Conservation (phyloP, 2,797 vertebrate genomes). For the Diglossa cyanea region DNA sequence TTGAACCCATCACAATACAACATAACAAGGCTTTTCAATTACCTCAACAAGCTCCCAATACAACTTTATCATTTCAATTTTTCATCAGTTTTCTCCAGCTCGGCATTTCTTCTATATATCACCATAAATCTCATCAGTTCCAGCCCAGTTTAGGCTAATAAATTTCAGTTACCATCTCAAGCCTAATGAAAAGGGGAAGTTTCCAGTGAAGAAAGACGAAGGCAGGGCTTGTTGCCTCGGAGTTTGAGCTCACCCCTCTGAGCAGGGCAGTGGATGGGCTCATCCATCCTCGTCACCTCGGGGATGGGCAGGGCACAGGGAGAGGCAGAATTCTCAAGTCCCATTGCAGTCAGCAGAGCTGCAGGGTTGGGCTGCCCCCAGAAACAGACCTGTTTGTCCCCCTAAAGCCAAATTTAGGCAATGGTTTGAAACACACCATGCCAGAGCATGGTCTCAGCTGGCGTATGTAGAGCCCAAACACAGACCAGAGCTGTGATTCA, state of each 20-base stretch:
- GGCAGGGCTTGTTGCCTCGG: background rate
- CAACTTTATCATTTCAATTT: conserved; percentile 74
- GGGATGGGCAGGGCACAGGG: rapidly evolving
- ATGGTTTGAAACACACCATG: background rate
- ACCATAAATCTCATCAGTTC: conserved; percentile 69
- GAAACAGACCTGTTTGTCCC: background rate
- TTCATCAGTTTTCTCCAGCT: conserved; percentile 67
- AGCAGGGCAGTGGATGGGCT: background rate
- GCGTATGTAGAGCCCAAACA: background rate
- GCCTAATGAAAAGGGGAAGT: conserved; percentile 65
- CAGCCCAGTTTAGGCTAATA: conserved; percentile 69
- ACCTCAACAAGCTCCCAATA: conserved; percentile 68
- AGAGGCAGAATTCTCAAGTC: background rate
- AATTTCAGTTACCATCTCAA: conserved; percentile 68
- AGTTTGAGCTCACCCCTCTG: background rate
- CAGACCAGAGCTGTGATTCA: background rate
- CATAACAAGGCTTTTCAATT: conserved; percentile 73
- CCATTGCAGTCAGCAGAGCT: background rate
- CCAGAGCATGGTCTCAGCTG: background rate
- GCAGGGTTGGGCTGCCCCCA: background rate
- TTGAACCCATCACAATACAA: conserved; percentile 63
- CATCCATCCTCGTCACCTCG: background rate
- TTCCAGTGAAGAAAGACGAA: conserved; percentile 36
- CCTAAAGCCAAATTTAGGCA: background rate
- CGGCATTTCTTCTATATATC: conserved; percentile 63